Evolutionary conservation across 2,797 vertebrate genomes (phyloP).

Genomic region (Phataginus tetradactyla): DNA sequence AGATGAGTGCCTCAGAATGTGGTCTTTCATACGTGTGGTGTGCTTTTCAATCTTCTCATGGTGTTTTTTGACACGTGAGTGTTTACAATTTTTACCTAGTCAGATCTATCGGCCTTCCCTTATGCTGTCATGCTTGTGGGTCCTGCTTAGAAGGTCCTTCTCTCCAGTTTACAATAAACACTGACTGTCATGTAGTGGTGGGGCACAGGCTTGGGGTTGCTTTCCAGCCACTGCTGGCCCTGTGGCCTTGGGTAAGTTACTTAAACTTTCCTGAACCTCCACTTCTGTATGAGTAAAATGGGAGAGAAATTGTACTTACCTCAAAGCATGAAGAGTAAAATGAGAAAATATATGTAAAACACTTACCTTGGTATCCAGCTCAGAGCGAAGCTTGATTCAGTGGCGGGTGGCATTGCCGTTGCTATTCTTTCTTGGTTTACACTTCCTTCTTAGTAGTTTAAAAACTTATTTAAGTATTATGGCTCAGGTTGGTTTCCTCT

Average conservation of each 20-base stretch:
- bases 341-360: neutral
- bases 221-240: neutral
- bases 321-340: no score
- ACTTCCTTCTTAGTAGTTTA: neutral
- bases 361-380: neutral
- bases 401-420: no score
- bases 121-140: neutral
- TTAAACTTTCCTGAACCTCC: neutral
- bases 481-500: neutral
- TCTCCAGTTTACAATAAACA: neutral
- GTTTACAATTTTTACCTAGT: neutral
- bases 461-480: neutral
- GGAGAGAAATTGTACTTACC: neutral
- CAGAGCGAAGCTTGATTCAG: neutral
- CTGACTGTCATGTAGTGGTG: fast-evolving
- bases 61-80: neutral
- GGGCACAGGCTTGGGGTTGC: neutral
- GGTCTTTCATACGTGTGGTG: neutral
- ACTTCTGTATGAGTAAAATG: neutral
- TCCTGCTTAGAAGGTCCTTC: fast-evolving
- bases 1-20: neutral
- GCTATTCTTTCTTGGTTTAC: neutral
- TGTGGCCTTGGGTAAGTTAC: neutral
- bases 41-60: neutral
- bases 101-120: neutral